These are phyloP conservation scores for Lordiphosa clarofinis DNA, from an alignment of 1,140 invertebrate species.

Conservation along the genomic window DNA sequence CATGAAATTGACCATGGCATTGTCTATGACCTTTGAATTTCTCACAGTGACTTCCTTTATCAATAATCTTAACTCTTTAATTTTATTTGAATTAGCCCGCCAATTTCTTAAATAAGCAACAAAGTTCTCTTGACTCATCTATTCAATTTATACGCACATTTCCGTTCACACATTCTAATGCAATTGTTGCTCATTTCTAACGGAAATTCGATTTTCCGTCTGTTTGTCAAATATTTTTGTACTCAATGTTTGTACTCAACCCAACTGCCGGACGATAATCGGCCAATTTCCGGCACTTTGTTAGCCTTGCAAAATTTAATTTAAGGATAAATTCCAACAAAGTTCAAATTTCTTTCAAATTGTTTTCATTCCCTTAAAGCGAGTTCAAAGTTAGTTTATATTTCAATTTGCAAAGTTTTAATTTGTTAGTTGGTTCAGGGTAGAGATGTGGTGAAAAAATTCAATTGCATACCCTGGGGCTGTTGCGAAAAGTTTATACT, in stretches of 20 bases:
- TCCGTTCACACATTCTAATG: slow-evolving; percentile 38
- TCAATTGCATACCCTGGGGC: slow-evolving; percentile 18
- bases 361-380: too few relatives aligned
- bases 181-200: slow-evolving; percentile 20
- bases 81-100: too few relatives aligned
- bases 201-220: slow-evolving; percentile 66
- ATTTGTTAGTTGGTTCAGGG: slow-evolving; percentile 3
- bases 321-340: too few relatives aligned
- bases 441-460: neutral
- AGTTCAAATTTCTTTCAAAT: too few relatives aligned
- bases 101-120: too few relatives aligned
- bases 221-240: slow-evolving; percentile 18
- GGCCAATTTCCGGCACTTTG: slow-evolving; percentile 64
- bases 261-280: slow-evolving; percentile 32
- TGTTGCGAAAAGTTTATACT: slow-evolving; percentile 5
- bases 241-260: slow-evolving; percentile 7
- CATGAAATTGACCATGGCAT: too few relatives aligned
- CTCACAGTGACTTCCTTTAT: too few relatives aligned
- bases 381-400: too few relatives aligned
- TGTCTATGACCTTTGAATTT: too few relatives aligned
- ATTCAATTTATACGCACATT: slow-evolving; percentile 33
- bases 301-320: slow-evolving; percentile 12
- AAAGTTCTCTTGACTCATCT: neutral
- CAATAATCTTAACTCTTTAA: too few relatives aligned
- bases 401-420: slow-evolving; percentile 1